Conservation (phyloP, 2,888 invertebrate species). For the Drosophila prostipennis region DNA sequence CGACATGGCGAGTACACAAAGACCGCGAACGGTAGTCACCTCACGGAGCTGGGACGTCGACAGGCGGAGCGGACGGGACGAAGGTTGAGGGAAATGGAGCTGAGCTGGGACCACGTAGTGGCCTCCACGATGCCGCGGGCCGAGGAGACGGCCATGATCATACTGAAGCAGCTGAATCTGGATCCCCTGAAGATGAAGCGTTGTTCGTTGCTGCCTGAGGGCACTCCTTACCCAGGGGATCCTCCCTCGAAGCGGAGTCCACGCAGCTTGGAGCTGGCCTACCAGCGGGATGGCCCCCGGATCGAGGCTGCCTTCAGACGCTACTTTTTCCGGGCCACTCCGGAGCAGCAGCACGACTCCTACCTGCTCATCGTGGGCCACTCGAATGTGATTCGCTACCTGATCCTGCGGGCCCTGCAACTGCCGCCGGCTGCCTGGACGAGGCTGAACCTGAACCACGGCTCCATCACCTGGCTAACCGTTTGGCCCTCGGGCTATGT, state of each 20-base stretch:
- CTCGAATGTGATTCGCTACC: conserved; percentile 98
- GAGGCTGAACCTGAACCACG: conserved; percentile 94
- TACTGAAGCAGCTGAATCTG: conserved; percentile 88
- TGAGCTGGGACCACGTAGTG: conserved; percentile 91
- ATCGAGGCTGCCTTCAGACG: conserved; percentile 98
- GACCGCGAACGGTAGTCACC: conserved; percentile 88
- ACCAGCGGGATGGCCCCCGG: conserved; percentile 95
- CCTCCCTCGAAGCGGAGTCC: conserved; percentile 92
- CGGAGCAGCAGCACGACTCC: conserved; percentile 91
- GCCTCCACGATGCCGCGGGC: conserved; percentile 97
- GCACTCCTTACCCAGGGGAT: conserved; percentile 97
- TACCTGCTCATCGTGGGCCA: conserved; percentile 97
- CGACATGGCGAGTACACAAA: conserved; percentile 97
- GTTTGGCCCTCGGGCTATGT: conserved; percentile 95
- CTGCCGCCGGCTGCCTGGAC: conserved; percentile 99
- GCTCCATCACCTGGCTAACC: conserved; percentile 95
- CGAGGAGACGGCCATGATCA: conserved; percentile 94
- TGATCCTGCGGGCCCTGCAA: conserved; percentile 96
- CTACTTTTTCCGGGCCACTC: conserved; percentile 95
- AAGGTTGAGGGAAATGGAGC: conserved; percentile 90
- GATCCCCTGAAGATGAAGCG: conserved; percentile 87
- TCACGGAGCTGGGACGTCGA: conserved; percentile 91
- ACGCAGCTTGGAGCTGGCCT: conserved; percentile 95
- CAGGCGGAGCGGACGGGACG: conserved; percentile 95
- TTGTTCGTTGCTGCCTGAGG: conserved; percentile 93